Conservation (phyloP, 2,113 vertebrate genomes). For the Melanotaenia duboulayi region DNA sequence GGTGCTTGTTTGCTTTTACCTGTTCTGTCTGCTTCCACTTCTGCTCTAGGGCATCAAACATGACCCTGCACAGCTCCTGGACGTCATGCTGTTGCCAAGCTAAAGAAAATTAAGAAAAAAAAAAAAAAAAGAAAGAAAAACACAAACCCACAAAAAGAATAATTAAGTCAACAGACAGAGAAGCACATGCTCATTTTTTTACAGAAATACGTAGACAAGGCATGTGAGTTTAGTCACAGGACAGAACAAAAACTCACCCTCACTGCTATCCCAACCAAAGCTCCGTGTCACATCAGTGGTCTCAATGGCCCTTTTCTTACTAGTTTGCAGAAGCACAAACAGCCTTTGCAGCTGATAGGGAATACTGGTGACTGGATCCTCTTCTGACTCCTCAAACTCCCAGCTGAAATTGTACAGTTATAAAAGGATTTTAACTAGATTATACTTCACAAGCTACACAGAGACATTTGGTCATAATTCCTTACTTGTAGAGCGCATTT, state of each 20-base stretch:
- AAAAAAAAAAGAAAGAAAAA: neutral
- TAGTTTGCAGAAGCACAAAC: slow-evolving; percentile 97
- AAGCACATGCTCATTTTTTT: slow-evolving; percentile 19
- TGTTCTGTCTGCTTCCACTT: slow-evolving; percentile 99
- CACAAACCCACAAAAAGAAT: slow-evolving; percentile 8
- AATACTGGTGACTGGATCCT: slow-evolving; percentile 96
- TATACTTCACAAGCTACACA: neutral
- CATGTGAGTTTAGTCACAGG: slow-evolving; percentile 36
- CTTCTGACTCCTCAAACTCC: slow-evolving; percentile 98
- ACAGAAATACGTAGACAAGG: neutral
- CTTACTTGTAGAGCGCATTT: slow-evolving; percentile 99
- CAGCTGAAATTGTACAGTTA: slow-evolving; percentile 82
- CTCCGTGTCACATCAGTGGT: slow-evolving; percentile 98
- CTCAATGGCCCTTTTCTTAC: slow-evolving; percentile 98
- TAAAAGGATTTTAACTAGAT: neutral
- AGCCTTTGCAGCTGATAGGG: slow-evolving; percentile 97
- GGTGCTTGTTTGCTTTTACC: slow-evolving; percentile 78
- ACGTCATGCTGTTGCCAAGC: slow-evolving; percentile 99
- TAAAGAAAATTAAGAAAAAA: slow-evolving; percentile 67
- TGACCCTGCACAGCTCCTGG: slow-evolving; percentile 98
- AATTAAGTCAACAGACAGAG: slow-evolving; percentile 25
- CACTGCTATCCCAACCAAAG: slow-evolving; percentile 99
- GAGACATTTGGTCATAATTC: slow-evolving; percentile 1
- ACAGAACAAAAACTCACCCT: slow-evolving; percentile 83
- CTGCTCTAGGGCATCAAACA: slow-evolving; percentile 99